Evolutionary conservation across 2,888 invertebrate genomes (phyloP), one percentile per base, ranked within the genome.

Genomic region (Epistrophe eligans): DNA sequence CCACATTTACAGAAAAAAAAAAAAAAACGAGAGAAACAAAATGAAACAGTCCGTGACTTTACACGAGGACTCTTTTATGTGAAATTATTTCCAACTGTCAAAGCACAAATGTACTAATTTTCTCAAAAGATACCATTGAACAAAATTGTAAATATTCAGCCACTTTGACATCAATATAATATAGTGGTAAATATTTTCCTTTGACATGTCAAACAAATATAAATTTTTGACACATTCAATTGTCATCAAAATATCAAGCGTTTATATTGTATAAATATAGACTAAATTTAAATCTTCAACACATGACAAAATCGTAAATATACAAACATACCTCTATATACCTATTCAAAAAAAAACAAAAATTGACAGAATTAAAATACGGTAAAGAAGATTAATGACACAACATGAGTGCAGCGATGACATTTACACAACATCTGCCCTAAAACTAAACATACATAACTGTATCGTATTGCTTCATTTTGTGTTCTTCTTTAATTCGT

Each of bases 401-500:
- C 55, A n/a, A 55, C 55, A 52, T 55, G 57, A 74, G 79, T 79
- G 74, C 74, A 79, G 24, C n/a, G 70, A 70, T 84, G 83, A 84
- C 83, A 79, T 84, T 79, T 64, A 84, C 83, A 70, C 70, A 84
- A 79, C 79, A 84, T 84, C 79, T 84, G 83, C 70, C 64, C 52
- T 66, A 43, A 66, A 24, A 38, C 24, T 24, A 19, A 3, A 55
- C 8, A 38, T 74, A 55, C 8, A 38, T 74, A 74, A 70, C 58
- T 66, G 77, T 15, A 9, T 62, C 17, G 24, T 2, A 67, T 28
- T 35, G 38, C 70, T 57, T 40, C 70, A 84, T 70, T n/a, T 74
- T 70, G 57, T 43, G 62, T 24, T 24, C 24, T 24, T 73, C 66
- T 60, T 83, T 52, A 52, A 52, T 50, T 52, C 3, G 15, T 67